These are phyloP conservation scores for Zele albiditarsus DNA, from an alignment of 2,888 invertebrate genomes.

Conservation along the genomic window DNA sequence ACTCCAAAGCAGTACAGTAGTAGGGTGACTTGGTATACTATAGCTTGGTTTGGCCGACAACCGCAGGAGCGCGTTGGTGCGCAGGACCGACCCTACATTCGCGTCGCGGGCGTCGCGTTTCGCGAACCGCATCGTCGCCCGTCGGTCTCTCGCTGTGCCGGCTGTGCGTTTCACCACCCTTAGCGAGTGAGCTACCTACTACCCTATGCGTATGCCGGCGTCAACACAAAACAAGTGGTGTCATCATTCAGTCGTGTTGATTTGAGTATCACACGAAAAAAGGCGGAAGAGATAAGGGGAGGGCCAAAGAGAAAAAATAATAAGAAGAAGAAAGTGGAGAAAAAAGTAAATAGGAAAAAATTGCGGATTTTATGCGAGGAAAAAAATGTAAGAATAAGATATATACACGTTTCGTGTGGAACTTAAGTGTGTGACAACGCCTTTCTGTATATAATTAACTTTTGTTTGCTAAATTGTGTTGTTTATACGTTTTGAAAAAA, in stretches of 20 bases:
- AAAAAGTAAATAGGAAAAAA: not conserved
- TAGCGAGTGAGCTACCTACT: not conserved
- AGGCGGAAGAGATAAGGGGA: no score
- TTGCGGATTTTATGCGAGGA: not conserved
- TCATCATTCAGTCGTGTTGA: not conserved
- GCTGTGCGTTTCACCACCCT: conserved; percentile 20
- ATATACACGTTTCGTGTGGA: not conserved
- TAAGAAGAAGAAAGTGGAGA: not conserved
- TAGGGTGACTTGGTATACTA: conserved; percentile 35
- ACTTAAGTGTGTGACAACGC: not conserved
- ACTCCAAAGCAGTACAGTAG: not conserved
- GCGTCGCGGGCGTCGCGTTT: conserved; percentile 60
- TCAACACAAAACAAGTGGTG: conserved; percentile 1
- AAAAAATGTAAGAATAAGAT: not conserved
- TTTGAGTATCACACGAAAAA: not conserved
- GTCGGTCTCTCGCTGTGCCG: conserved; percentile 45
- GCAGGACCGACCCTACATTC: conserved; percentile 66
- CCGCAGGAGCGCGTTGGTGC: conserved; percentile 65
- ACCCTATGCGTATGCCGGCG: conserved; percentile 14
- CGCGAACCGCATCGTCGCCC: conserved; percentile 53
- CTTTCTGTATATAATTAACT: not conserved
- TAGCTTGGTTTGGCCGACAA: conserved; percentile 60
- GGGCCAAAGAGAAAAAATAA: no score
- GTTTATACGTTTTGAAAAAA: no score
- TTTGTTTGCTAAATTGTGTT: no score